Percentiles rank a stretch among this genome's conserved stretches.
Conservation (phyloP, 2,797 vertebrate species). For the Tragopan temminckii region DNA sequence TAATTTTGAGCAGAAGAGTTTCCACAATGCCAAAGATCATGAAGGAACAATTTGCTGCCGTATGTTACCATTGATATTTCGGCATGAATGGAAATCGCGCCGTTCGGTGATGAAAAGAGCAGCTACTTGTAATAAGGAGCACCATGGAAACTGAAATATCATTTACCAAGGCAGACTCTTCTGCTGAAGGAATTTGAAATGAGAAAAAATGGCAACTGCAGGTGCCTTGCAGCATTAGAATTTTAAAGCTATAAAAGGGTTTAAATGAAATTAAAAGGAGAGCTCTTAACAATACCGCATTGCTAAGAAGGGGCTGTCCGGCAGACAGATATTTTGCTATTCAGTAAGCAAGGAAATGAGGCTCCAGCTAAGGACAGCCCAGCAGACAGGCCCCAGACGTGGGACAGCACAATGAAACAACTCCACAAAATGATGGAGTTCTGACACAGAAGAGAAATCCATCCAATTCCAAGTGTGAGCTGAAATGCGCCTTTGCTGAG, state of each 20-base stretch:
- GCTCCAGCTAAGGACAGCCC: background rate
- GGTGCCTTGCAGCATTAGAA: slow-evolving; percentile 25
- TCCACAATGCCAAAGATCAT: slow-evolving; percentile 66
- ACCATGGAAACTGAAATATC: slow-evolving; percentile 71
- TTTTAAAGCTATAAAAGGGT: slow-evolving; percentile 26
- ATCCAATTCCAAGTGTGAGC: background rate
- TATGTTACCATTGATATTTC: slow-evolving; percentile 66
- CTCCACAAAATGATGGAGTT: background rate
- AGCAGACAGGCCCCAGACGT: background rate
- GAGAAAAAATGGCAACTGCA: background rate
- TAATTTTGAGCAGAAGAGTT: slow-evolving; percentile 55
- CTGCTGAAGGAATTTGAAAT: slow-evolving; percentile 38
- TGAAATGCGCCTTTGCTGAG: background rate
- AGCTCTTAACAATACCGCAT: background rate
- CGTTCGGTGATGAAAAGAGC: slow-evolving; percentile 55
- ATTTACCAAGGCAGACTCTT: slow-evolving; percentile 40
- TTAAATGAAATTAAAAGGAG: slow-evolving; percentile 54
- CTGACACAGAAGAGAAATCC: background rate
- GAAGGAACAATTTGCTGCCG: slow-evolving; percentile 73
- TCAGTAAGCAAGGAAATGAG: background rate
- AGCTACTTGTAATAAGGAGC: slow-evolving; percentile 53
- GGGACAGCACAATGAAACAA: background rate
- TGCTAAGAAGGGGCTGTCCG: background rate
- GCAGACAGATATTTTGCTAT: background rate
- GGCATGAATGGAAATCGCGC: slow-evolving; percentile 64